Evolutionary conservation across 2,888 invertebrate genomes (phyloP).

Genomic region (Kuschelorhynchus macadamiae): DNA sequence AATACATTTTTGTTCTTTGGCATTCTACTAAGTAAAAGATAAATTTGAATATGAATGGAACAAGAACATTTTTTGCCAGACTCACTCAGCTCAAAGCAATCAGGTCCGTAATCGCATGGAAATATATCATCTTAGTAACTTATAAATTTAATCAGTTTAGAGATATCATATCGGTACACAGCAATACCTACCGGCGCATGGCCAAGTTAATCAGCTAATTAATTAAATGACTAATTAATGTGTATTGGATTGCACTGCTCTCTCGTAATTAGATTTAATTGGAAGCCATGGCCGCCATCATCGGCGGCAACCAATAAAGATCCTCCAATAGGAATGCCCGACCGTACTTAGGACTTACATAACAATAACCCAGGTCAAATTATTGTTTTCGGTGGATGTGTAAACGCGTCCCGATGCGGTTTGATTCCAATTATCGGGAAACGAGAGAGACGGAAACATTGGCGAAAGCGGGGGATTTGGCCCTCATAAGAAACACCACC

Average conservation of each 20-base stretch:
- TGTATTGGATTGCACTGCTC: slow-evolving; percentile 67
- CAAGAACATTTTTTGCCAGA: no score
- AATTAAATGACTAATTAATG: slow-evolving; percentile 70
- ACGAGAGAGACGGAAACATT: slow-evolving; percentile 11
- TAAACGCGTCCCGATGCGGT: slow-evolving; percentile 43
- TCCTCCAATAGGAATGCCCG: slow-evolving; percentile 44
- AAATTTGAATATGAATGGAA: no score
- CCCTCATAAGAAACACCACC: no score
- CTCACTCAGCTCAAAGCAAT: no score
- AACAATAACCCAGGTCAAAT: slow-evolving; percentile 44
- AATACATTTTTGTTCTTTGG: no score
- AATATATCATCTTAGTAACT: slow-evolving; percentile 9
- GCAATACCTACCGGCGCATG: slow-evolving; percentile 53
- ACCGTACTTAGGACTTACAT: slow-evolving; percentile 40
- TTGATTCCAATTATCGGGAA: slow-evolving; percentile 42
- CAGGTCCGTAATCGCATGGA: background rate
- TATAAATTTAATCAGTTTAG: slow-evolving; percentile 26
- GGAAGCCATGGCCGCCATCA: slow-evolving; percentile 70
- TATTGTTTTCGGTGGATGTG: slow-evolving; percentile 45
- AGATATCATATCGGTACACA: slow-evolving; percentile 25
- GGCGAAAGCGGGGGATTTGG: no score
- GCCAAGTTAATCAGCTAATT: slow-evolving; percentile 68
- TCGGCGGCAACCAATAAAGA: slow-evolving; percentile 48
- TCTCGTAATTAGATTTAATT: slow-evolving; percentile 74
- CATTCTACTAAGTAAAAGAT: no score